Percentiles rank a stretch among this genome's conserved stretches.
Evolutionary conservation across 1,140 invertebrate species (phyloP).

Genomic region (Galleria mellonella): DNA sequence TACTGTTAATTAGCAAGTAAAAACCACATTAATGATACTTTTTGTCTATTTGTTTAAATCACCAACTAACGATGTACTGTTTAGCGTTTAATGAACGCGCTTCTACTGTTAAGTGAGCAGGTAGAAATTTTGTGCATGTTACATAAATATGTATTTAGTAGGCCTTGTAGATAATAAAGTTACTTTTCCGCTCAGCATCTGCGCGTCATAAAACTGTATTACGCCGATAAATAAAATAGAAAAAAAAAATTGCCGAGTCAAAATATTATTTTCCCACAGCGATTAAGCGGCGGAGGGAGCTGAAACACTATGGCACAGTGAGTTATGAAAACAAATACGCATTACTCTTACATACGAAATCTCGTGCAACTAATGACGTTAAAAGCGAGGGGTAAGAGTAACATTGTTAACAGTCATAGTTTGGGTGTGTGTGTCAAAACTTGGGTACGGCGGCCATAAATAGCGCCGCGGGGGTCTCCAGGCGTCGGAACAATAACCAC

Average conservation of each 20-base stretch:
- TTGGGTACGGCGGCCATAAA: slow-evolving; percentile 57
- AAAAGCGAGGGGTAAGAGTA: slow-evolving; percentile 63
- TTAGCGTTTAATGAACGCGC: slow-evolving; percentile 12
- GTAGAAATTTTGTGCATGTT: background rate
- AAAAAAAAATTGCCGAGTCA: slow-evolving; percentile 27
- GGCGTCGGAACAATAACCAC: slow-evolving; percentile 49
- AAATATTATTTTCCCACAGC: slow-evolving; percentile 25
- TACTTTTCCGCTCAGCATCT: slow-evolving; percentile 15
- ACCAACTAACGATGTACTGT: slow-evolving; percentile 7
- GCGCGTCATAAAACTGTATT: slow-evolving; percentile 37
- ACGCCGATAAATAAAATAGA: slow-evolving; percentile 28
- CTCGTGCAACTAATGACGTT: slow-evolving; percentile 66
- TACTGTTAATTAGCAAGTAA: slow-evolving; percentile 37
- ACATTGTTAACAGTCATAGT: slow-evolving; percentile 66
- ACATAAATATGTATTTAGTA: slow-evolving; percentile 1
- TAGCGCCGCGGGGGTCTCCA: slow-evolving; percentile 49
- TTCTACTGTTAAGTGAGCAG: background rate
- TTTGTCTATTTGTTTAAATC: slow-evolving; percentile 22
- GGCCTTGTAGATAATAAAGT: slow-evolving; percentile 11
- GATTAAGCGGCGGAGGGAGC: slow-evolving; percentile 27
- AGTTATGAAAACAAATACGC: slow-evolving; percentile 67
- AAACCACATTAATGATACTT: slow-evolving; percentile 21
- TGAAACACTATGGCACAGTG: slow-evolving; percentile 30
- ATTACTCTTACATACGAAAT: slow-evolving; percentile 64
- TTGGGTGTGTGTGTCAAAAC: slow-evolving; percentile 58